phyloP scores from a whole-genome alignment of 2,888 invertebrate genomes.

The Allophyes oxyacanthae region DNA sequence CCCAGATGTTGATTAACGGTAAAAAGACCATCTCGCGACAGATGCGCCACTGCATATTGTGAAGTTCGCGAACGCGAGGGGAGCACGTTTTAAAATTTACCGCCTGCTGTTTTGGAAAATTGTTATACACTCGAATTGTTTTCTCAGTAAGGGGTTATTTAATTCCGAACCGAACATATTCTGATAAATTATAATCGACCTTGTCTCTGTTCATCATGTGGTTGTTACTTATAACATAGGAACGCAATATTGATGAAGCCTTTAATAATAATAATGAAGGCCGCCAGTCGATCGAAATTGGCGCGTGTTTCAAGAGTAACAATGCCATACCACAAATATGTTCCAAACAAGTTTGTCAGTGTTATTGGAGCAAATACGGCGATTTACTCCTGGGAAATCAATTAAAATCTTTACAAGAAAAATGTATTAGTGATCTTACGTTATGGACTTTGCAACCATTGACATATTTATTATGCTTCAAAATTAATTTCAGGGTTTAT shows the following conservation, averaged over 20 bases:
- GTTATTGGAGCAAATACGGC: conserved; percentile 23
- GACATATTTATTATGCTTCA: too few relatives aligned
- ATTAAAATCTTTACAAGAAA: conserved; percentile 16
- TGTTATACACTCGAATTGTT: conserved; percentile 7
- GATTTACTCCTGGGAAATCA: conserved; percentile 41
- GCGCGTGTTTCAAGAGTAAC: conserved; percentile 29
- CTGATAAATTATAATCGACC: conserved; percentile 4
- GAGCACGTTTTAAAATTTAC: conserved; percentile 44
- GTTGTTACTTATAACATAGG: conserved; percentile 6
- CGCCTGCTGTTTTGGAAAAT: conserved; percentile 23
- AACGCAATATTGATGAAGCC: conserved; percentile 7
- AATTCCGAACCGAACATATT: conserved; percentile 5
- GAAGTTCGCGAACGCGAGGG: conserved; percentile 57
- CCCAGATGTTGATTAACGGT: conserved; percentile 87
- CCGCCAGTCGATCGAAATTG: conserved; percentile 9
- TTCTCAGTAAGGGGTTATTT: conserved; percentile 14
- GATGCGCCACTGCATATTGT: conserved; percentile 75
- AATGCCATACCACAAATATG: conserved; percentile 22
- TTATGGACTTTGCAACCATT: too few relatives aligned
- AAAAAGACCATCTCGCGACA: conserved; percentile 81
- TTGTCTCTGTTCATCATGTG: conserved; percentile 1
- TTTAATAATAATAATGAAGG: conserved; percentile 36
- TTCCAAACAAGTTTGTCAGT: conserved; percentile 12
- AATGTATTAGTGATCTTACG: too few relatives aligned
- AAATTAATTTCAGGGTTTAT: not conserved